Conservation (phyloP, 1,140 invertebrate genomes). For the Panagrolaimus sp. region DNA sequence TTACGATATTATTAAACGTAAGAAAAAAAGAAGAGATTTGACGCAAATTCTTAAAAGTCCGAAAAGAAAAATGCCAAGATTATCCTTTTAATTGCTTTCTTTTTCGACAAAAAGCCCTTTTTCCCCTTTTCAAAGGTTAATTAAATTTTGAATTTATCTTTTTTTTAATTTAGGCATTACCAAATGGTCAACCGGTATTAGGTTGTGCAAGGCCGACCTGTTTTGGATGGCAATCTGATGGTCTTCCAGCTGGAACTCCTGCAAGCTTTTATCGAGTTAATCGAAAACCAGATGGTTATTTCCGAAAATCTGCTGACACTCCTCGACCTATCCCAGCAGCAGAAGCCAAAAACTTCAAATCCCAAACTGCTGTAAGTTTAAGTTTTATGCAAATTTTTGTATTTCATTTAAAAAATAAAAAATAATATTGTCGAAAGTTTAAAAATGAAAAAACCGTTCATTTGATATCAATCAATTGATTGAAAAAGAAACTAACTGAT, state of each 20-base stretch:
- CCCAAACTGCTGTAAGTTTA: slow-evolving; percentile 32
- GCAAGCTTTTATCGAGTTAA: slow-evolving; percentile 47
- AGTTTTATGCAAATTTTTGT: neutral
- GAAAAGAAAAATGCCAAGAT: neutral
- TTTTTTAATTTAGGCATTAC: too few species aligned
- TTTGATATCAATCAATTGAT: too few species aligned
- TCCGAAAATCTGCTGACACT: slow-evolving; percentile 30
- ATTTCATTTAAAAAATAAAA: too few species aligned
- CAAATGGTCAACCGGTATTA: slow-evolving; percentile 50
- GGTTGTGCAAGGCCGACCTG: slow-evolving; percentile 54
- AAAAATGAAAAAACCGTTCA: too few species aligned
- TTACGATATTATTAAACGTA: neutral
- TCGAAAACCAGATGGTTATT: slow-evolving; percentile 23
- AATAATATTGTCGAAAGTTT: too few species aligned
- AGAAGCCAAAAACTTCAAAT: slow-evolving; percentile 31
- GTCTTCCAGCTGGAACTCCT: slow-evolving; percentile 27
- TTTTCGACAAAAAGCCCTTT: too few species aligned
- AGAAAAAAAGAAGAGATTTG: neutral
- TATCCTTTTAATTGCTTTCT: too few species aligned
- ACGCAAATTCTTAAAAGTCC: neutral
- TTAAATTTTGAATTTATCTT: too few species aligned
- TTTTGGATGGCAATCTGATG: slow-evolving; percentile 51
- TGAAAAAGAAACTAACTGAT: too few species aligned
- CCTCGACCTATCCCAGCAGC: slow-evolving; percentile 21
- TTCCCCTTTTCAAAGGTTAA: too few species aligned